phyloP scores from a whole-genome alignment of 2,888 invertebrate species.

The Drosophila nigricruria region DNA sequence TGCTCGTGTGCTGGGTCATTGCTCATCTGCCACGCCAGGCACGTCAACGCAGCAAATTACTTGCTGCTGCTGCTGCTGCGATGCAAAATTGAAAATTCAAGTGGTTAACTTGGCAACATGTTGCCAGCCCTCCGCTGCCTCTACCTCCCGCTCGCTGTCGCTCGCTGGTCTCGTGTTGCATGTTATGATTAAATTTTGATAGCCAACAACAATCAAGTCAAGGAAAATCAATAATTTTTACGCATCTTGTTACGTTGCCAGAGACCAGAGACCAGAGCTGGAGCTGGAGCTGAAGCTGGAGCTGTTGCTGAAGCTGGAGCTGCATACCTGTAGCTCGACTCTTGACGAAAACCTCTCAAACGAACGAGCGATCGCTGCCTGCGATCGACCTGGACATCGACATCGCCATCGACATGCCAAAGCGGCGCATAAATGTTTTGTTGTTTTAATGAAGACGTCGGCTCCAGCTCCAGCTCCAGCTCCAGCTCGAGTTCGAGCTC shows the following conservation, averaged over 20 bases:
- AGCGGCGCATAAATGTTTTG: slow-evolving; percentile 82
- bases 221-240: slow-evolving; percentile 84
- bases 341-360: slow-evolving; percentile 67
- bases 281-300: background rate
- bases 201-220: slow-evolving; percentile 81
- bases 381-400: slow-evolving; percentile 57
- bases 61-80: slow-evolving; percentile 44
- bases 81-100: slow-evolving; percentile 80
- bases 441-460: slow-evolving; percentile 84
- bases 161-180: slow-evolving; percentile 52
- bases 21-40: slow-evolving; percentile 80
- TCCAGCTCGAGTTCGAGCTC: slow-evolving; percentile 1
- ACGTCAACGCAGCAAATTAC: slow-evolving; percentile 79
- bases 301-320: background rate
- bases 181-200: slow-evolving; percentile 83
- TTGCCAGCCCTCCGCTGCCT: slow-evolving; percentile 22
- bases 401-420: slow-evolving; percentile 71
- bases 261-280: background rate
- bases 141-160: background rate
- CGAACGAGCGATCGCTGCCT: slow-evolving; percentile 48
- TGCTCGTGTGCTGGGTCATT: slow-evolving; percentile 61
- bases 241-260: slow-evolving; percentile 81
- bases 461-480: slow-evolving; percentile 16
- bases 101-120: slow-evolving; percentile 79
- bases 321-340: background rate